Conservation (phyloP, 2,888 invertebrate genomes). For the Desoria tigrina region DNA sequence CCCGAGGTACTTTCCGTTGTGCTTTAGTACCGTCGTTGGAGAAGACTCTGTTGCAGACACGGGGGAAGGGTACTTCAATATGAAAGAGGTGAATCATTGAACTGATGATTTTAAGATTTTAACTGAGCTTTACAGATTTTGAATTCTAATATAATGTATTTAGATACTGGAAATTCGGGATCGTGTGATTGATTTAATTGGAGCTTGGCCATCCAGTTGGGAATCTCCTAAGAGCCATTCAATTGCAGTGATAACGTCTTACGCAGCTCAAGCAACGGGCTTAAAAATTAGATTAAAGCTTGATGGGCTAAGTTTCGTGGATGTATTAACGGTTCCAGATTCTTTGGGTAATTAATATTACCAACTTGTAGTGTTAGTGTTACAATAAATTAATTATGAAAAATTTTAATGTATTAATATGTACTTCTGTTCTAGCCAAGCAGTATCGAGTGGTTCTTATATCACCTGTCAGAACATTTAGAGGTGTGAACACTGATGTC, state of each 20-base stretch:
- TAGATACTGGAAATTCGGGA: slow-evolving; percentile 74
- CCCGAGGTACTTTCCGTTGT: slow-evolving; percentile 70
- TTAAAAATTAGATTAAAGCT: slow-evolving; percentile 75
- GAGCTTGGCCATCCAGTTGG: slow-evolving; percentile 73
- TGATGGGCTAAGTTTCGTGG: slow-evolving; percentile 70
- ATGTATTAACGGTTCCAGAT: slow-evolving; percentile 78
- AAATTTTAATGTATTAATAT: too few species aligned
- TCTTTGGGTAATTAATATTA: slow-evolving; percentile 70
- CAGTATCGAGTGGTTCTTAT: slow-evolving; percentile 79
- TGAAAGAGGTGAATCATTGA: slow-evolving; percentile 65
- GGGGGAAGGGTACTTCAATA: slow-evolving; percentile 76
- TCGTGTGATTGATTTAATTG: slow-evolving; percentile 69
- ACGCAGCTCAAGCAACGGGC: slow-evolving; percentile 74
- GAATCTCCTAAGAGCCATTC: slow-evolving; percentile 63
- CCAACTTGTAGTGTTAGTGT: neutral
- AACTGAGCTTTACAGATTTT: neutral
- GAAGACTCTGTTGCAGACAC: slow-evolving; percentile 73
- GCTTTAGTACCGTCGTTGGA: slow-evolving; percentile 74
- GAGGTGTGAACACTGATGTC: slow-evolving; percentile 33
- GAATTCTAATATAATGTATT: slow-evolving; percentile 5
- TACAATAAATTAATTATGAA: neutral
- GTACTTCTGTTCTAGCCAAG: slow-evolving; percentile 61
- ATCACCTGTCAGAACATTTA: slow-evolving; percentile 70
- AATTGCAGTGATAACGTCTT: slow-evolving; percentile 79
- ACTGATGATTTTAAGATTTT: neutral